Base-by-base conservation (phyloP, 2,113 vertebrate genomes). In the Xenotilapia flavipinnis region DNA sequence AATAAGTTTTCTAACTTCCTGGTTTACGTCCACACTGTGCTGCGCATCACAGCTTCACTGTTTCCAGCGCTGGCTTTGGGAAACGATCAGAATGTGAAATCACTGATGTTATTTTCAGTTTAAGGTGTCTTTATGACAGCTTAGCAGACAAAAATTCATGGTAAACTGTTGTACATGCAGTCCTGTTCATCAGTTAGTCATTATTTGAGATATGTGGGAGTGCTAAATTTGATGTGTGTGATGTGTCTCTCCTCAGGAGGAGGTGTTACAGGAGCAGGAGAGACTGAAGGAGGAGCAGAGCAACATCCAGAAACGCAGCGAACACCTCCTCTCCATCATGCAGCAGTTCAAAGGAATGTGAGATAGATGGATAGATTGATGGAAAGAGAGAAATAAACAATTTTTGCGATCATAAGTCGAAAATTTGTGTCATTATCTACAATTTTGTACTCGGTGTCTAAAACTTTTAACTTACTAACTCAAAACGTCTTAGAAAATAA, bases 261-360 rank as follows among this genome's bases (percentile, higher is more conserved):
- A 96, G 73, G 91, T 96, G 91, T 56, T 96, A 80, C 82, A 75
- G n/a, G 89, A 96, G 82, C 95, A 97, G 89, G 93, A 97, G 85
- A 92, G 85, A 80, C 89, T 97, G 79, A 96, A 96, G 91, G 96
- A 97, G 87, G 96, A 97, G 87, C 95, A 97, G 73, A 93, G 88
- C 93, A 95, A 62, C 36, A 33, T 97, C 95, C 95, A 97, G 93
- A 96, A 96, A 89, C 92, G 70, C 87, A 96, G 94, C 79, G 94
- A 97, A 83, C 96, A 97, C 85, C 96, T 97, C 42, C 95, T 97
- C 89, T 97, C 97, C 82, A 95, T 98, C 95, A 97, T 97, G 96
- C 96, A 97, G 88, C 96, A 97, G 94, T 97, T 97, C 91, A 97
- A 97, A 96, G 96, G 96, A 93, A 97, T 98, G 97, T 97, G 94